These are phyloP conservation scores for Clanis bilineata DNA, from an alignment of 2,888 invertebrate species.

Conservation along the genomic window DNA sequence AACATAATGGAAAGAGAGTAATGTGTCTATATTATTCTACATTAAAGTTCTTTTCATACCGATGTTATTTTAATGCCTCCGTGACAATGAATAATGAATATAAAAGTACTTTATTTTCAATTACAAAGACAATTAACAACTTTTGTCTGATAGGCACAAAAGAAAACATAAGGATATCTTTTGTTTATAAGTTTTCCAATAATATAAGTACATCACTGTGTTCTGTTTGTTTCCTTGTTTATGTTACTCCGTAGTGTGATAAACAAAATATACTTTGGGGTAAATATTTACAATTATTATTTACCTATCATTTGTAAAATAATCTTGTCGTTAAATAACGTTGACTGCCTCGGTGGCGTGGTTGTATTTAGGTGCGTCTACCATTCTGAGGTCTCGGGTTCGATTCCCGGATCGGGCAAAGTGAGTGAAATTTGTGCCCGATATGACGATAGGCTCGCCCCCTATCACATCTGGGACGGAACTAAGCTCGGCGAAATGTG, in stretches of 20 bases:
- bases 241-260: neutral
- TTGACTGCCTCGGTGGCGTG: too few relatives aligned
- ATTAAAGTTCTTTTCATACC: neutral
- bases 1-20: too few relatives aligned
- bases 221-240: neutral
- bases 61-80: neutral
- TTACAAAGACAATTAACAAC: conserved; percentile 2
- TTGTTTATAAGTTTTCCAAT: neutral
- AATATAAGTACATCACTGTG: neutral
- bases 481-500: too few relatives aligned
- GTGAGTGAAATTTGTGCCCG: too few relatives aligned
- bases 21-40: neutral
- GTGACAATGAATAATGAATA: conserved; percentile 1
- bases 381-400: too few relatives aligned
- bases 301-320: too few relatives aligned
- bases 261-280: neutral
- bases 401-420: too few relatives aligned
- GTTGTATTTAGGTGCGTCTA: too few relatives aligned
- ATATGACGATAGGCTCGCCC: too few relatives aligned
- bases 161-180: neutral
- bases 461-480: too few relatives aligned
- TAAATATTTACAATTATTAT: too few relatives aligned
- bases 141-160: neutral
- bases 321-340: too few relatives aligned
- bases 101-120: neutral